Evolutionary conservation across 2,113 vertebrate genomes (phyloP).

Genomic region (Candoia aspera): DNA sequence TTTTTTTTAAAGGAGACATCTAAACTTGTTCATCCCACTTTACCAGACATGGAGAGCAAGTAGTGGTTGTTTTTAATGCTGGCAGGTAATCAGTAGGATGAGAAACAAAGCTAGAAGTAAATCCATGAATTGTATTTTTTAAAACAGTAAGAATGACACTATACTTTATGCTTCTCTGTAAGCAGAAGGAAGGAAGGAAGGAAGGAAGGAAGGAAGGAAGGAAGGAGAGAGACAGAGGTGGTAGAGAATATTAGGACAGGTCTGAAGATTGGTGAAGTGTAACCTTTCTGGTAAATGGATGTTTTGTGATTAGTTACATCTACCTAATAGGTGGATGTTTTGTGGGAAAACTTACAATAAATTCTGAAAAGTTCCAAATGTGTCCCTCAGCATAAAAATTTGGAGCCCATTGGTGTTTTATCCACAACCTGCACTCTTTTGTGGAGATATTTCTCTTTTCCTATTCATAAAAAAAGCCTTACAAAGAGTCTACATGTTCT

Average conservation of each 20-base stretch:
- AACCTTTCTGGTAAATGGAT: neutral
- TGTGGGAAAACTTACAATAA: neutral
- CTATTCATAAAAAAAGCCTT: neutral
- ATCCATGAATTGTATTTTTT: neutral
- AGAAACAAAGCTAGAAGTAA: neutral
- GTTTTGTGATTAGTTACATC: neutral
- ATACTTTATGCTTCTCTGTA: neutral
- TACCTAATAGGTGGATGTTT: neutral
- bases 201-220: no score
- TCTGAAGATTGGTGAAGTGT: neutral
- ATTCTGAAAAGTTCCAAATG: neutral
- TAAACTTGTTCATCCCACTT: neutral
- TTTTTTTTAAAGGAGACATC: neutral
- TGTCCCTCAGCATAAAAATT: neutral
- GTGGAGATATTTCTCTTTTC: neutral
- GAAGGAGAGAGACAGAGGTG: neutral
- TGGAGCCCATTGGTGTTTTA: neutral
- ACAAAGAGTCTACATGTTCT: slow-evolving; percentile 13
- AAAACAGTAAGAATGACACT: neutral
- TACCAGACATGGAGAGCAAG: neutral
- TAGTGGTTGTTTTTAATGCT: neutral
- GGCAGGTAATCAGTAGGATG: neutral
- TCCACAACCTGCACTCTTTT: neutral
- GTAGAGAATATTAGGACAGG: neutral
- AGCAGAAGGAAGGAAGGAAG: no score